These are phyloP conservation scores for Meandrina meandrites DNA, from an alignment of 92 coral and sea anemone species.

Conservation along the genomic window DNA sequence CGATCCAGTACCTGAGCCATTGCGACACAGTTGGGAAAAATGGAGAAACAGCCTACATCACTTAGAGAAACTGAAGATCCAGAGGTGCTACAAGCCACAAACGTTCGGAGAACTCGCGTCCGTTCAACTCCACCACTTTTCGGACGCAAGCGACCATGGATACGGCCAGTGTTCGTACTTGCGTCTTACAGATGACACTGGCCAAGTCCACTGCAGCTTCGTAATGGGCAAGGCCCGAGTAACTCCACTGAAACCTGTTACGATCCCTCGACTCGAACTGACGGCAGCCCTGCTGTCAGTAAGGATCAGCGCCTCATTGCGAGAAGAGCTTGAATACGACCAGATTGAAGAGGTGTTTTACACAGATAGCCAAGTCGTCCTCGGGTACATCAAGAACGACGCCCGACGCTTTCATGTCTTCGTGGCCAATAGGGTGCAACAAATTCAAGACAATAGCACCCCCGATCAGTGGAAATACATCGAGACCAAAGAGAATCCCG, in stretches of 20 bases:
- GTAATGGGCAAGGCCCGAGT: not conserved
- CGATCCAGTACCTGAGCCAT: conserved; percentile 45
- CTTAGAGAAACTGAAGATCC: conserved; percentile 32
- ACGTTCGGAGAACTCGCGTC: conserved; percentile 43
- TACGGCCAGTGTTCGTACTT: conserved; percentile 55
- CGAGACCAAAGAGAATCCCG: conserved; percentile 15
- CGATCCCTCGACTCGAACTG: conserved; percentile 3
- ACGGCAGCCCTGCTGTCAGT: conserved; percentile 8
- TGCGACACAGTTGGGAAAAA: conserved; percentile 46
- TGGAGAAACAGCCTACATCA: conserved; percentile 49
- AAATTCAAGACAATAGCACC: conserved; percentile 19
- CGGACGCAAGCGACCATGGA: conserved; percentile 44
- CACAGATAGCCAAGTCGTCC: conserved; percentile 35
- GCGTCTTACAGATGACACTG: conserved; percentile 22
- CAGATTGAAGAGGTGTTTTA: not conserved
- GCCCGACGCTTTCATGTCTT: conserved; percentile 25
- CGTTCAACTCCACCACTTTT: conserved; percentile 35
- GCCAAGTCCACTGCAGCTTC: conserved; percentile 22
- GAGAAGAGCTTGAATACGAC: conserved; percentile 16
- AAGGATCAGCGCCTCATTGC: not conserved
- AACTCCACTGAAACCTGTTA: conserved; percentile 7
- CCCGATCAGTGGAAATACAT: conserved; percentile 37
- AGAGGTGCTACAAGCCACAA: conserved; percentile 53
- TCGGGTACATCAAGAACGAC: conserved; percentile 11
- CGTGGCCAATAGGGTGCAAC: conserved; percentile 29